Evolutionary conservation across 2,797 vertebrate species (phyloP).

Genomic region (Furcifer pardalis): DNA sequence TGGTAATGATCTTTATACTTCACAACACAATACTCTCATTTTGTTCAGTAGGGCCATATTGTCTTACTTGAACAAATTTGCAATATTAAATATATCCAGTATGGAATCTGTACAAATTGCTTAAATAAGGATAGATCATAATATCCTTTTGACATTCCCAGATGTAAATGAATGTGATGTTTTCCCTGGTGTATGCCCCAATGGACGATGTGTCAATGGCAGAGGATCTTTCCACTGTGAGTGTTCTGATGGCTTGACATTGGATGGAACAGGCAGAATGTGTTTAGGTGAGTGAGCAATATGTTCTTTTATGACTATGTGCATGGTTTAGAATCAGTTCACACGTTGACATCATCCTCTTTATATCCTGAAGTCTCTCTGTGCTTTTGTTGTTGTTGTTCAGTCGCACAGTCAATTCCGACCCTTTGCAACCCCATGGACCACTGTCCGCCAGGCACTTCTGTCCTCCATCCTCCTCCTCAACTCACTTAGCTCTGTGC

Average conservation of each 20-base stretch:
- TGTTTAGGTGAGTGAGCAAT: constrained; percentile 76
- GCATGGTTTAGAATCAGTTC: neutral
- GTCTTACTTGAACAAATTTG: too few species aligned
- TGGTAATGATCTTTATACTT: neutral
- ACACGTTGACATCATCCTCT: neutral
- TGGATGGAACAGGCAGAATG: constrained; percentile 77
- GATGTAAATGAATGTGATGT: constrained; percentile 82
- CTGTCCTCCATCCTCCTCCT: too few species aligned
- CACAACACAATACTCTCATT: neutral
- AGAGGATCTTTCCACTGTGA: constrained; percentile 80
- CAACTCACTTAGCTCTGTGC: too few species aligned
- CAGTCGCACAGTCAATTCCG: too few species aligned
- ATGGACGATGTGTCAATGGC: constrained; percentile 77
- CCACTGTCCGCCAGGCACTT: too few species aligned
- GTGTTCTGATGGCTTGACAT: constrained; percentile 76
- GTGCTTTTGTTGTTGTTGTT: neutral
- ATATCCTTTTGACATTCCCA: constrained; percentile 41
- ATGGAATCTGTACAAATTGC: neutral
- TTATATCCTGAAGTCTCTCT: neutral
- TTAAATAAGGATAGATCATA: neutral
- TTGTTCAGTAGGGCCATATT: neutral
- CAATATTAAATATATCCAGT: too few species aligned
- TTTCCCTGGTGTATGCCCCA: constrained; percentile 79
- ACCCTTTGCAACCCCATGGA: too few species aligned
- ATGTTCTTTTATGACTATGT: neutral